Conservation (phyloP, 2,113 vertebrate genomes). For the Thunnus thynnus region DNA sequence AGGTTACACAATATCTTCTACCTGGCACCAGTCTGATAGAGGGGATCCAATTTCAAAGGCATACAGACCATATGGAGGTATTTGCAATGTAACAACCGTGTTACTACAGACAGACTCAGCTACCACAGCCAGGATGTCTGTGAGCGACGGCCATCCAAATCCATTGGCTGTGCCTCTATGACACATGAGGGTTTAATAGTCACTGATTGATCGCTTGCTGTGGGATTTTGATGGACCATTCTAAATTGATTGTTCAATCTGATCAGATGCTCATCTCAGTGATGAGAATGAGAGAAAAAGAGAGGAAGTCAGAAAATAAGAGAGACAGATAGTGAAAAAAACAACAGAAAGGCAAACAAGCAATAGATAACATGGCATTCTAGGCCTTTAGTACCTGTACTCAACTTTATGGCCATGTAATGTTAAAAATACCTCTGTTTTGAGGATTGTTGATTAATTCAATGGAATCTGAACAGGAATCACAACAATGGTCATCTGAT, state of each 20-base stretch:
- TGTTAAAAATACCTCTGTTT: slow-evolving; percentile 10
- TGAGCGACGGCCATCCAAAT: slow-evolving; percentile 63
- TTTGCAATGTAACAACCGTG: slow-evolving; percentile 64
- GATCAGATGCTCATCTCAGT: slow-evolving; percentile 46
- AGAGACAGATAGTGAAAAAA: not conserved
- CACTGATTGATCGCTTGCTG: slow-evolving; percentile 37
- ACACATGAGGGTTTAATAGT: slow-evolving; percentile 41
- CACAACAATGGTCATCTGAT: not conserved
- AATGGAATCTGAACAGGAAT: slow-evolving; percentile 1
- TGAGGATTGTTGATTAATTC: not conserved
- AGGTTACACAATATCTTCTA: slow-evolving; percentile 38
- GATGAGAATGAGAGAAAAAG: slow-evolving; percentile 1
- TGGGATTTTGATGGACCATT: slow-evolving; percentile 41
- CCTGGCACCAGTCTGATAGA: slow-evolving; percentile 44
- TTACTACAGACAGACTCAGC: slow-evolving; percentile 48
- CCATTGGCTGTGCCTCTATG: slow-evolving; percentile 44
- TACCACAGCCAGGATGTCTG: slow-evolving; percentile 24
- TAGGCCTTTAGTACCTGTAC: not conserved
- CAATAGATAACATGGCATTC: not conserved
- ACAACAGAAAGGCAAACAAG: not conserved
- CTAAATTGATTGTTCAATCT: slow-evolving; percentile 54
- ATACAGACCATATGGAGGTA: slow-evolving; percentile 60
- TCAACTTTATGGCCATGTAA: slow-evolving; percentile 16
- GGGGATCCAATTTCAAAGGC: slow-evolving; percentile 62
- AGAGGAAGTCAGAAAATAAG: slow-evolving; percentile 18